phyloP scores from a whole-genome alignment of 92 coral and sea anemone genomes.

The Diadumene lineata region DNA sequence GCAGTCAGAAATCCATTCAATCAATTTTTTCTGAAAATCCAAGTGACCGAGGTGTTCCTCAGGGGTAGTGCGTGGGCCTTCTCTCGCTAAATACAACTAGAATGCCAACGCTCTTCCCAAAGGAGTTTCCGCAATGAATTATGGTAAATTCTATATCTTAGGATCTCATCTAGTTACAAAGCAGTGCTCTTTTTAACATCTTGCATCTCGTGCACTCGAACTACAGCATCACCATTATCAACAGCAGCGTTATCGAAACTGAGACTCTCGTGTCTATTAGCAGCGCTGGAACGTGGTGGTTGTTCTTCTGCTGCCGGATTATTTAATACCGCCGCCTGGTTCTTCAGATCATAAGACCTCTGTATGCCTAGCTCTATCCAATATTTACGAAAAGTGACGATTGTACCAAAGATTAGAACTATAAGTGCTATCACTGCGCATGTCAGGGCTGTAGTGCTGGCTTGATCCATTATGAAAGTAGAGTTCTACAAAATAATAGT shows the following conservation, averaged over 20 bases:
- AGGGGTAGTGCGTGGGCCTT: no score
- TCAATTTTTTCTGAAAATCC: no score
- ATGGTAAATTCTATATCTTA: no score
- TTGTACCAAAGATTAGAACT: slow-evolving; percentile 35
- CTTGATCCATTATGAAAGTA: slow-evolving; percentile 44
- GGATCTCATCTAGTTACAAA: no score
- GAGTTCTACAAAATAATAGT: no score
- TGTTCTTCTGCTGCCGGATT: background rate
- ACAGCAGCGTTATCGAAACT: slow-evolving; percentile 6
- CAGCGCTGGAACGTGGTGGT: background rate
- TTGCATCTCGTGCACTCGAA: background rate
- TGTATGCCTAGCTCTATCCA: background rate
- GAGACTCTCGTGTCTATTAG: slow-evolving; percentile 7
- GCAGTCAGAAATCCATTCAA: no score
- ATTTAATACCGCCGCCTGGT: background rate
- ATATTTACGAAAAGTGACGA: slow-evolving; percentile 23
- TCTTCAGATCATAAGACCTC: no score
- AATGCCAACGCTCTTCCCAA: no score
- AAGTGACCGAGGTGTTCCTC: no score
- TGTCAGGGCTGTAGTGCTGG: slow-evolving; percentile 34
- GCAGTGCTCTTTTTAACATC: background rate
- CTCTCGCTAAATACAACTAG: no score
- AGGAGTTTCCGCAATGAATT: no score
- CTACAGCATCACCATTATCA: background rate
- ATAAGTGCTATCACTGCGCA: slow-evolving; percentile 42